Evolutionary conservation across 2,797 vertebrate species (phyloP).

Genomic region (Carcharodon carcharias): DNA sequence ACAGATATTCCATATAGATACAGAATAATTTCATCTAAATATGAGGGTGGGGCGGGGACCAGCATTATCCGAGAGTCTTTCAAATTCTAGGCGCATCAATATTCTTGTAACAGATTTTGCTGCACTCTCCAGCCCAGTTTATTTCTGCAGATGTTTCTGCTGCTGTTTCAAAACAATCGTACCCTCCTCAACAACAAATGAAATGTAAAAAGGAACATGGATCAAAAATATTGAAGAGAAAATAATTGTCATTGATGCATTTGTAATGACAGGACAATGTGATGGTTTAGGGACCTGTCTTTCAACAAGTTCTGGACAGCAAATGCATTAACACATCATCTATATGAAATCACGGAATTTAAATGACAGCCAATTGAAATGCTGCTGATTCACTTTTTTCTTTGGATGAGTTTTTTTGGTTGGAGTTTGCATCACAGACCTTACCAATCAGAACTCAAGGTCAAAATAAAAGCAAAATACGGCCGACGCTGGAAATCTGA

Average conservation of each 20-base stretch:
- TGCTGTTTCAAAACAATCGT: background rate
- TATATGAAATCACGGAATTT: background rate
- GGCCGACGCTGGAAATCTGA: no score
- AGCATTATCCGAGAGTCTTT: background rate
- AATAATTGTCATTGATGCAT: background rate
- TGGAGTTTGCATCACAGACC: no score
- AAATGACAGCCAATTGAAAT: no score
- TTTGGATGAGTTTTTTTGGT: no score
- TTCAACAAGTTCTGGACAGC: background rate
- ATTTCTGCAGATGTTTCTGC: background rate
- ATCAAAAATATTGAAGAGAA: background rate
- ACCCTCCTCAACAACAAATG: background rate
- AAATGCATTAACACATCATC: background rate
- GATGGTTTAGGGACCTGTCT: background rate
- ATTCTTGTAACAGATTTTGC: background rate
- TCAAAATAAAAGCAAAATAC: no score
- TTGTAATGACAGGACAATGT: background rate
- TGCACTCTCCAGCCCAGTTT: background rate
- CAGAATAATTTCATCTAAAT: background rate
- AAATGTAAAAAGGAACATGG: background rate
- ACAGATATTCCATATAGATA: background rate
- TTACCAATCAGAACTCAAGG: no score
- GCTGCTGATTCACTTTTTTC: no score
- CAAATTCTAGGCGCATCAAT: background rate
- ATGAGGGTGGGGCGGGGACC: background rate